Percentiles rank a stretch among this genome's conserved stretches.
phyloP scores from a whole-genome alignment of 2,113 vertebrate genomes.

The Carettochelys insculpta region DNA sequence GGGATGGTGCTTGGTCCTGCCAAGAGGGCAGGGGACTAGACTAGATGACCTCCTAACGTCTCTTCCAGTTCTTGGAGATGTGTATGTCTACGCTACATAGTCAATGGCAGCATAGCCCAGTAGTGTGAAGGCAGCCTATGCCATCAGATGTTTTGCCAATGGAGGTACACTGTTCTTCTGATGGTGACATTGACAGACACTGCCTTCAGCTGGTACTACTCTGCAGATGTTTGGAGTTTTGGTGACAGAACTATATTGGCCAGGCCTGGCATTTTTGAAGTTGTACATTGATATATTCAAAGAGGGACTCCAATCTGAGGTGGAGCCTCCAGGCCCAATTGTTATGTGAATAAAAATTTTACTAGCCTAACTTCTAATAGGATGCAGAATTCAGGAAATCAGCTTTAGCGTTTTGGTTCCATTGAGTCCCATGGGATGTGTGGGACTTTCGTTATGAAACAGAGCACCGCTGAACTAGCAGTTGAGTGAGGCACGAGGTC shows the following conservation, averaged over 20 bases:
- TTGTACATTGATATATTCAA: background rate
- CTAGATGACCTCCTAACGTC: too few relatives aligned
- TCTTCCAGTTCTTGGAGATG: too few relatives aligned
- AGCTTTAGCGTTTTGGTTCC: background rate
- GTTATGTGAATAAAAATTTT: background rate
- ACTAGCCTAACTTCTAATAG: background rate
- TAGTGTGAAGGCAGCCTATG: background rate
- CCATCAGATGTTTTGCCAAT: background rate
- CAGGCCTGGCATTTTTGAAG: background rate
- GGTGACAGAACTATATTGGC: background rate
- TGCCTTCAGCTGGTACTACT: background rate
- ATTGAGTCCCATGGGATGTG: background rate
- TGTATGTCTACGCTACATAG: background rate
- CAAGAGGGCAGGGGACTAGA: too few relatives aligned
- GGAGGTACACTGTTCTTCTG: background rate
- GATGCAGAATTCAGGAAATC: rapidly evolving
- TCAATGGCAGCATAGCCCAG: background rate
- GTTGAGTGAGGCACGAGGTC: background rate
- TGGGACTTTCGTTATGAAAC: background rate
- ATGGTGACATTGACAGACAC: background rate
- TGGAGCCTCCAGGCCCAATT: background rate
- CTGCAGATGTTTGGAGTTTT: background rate
- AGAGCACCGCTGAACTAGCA: rapidly evolving
- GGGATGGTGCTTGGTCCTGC: too few relatives aligned
- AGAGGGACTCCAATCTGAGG: background rate